phyloP scores from a whole-genome alignment of 2,888 invertebrate species.

The Ecdyonurus torrentis region DNA sequence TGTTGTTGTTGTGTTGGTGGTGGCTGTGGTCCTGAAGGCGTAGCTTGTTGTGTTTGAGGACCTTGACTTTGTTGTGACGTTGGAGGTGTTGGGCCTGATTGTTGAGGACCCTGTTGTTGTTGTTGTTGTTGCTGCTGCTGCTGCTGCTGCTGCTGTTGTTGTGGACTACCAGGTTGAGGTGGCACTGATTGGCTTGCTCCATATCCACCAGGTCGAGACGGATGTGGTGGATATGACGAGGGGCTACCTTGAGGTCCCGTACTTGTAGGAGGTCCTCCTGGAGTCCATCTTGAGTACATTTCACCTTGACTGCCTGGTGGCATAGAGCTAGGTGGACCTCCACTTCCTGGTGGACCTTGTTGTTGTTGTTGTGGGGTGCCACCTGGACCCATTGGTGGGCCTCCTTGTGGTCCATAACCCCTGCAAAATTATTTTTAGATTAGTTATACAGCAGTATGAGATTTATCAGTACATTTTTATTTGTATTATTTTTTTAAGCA shows the following conservation, averaged over 20 bases:
- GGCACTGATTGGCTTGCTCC: neutral
- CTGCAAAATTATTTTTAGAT: neutral
- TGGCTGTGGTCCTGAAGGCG: conserved; percentile 30
- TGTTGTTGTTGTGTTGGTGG: conserved; percentile 25
- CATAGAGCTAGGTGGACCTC: neutral
- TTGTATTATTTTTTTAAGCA: neutral
- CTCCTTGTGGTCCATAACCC: neutral
- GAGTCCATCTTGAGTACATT: neutral
- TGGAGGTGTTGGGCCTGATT: conserved; percentile 7
- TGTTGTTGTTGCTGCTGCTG: conserved; percentile 5
- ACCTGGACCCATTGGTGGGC: neutral
- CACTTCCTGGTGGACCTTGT: neutral
- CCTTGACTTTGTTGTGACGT: too few relatives aligned
- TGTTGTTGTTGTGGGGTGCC: conserved; percentile 11
- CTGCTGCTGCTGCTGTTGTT: conserved; percentile 1
- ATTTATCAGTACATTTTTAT: neutral
- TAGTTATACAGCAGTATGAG: too few relatives aligned
- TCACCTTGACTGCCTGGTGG: neutral
- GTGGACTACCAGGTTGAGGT: neutral
- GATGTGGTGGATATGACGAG: conserved; percentile 20
- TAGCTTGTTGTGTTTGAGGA: conserved; percentile 15
- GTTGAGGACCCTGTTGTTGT: conserved; percentile 8
- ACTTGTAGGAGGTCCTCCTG: conserved; percentile 21
- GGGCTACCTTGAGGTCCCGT: conserved; percentile 14
- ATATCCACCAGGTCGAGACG: conserved; percentile 24